phyloP scores from a whole-genome alignment of 2,888 invertebrate genomes.

The Galeopsomyia nigrocyanea region DNA sequence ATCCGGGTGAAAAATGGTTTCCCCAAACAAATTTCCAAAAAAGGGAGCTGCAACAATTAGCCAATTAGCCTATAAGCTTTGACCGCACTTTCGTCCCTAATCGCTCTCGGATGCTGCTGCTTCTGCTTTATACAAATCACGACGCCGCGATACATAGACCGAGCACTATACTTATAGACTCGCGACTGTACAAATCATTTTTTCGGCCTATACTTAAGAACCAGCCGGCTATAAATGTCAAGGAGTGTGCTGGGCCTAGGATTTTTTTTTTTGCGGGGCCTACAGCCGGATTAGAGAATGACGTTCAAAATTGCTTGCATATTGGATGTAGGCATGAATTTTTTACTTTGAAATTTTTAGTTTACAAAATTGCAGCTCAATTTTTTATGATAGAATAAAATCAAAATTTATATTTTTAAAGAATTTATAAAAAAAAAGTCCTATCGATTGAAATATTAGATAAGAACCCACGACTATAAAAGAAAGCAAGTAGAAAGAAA shows the following conservation, averaged over 20 bases:
- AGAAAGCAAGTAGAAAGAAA: too few species aligned
- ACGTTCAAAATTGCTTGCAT: constrained; percentile 45
- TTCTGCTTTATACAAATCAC: constrained; percentile 57
- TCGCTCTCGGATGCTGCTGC: constrained; percentile 35
- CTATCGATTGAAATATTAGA: too few species aligned
- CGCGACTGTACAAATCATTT: constrained; percentile 64
- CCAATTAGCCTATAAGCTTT: constrained; percentile 48
- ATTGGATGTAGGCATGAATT: background rate
- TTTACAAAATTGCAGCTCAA: too few species aligned
- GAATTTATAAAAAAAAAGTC: too few species aligned
- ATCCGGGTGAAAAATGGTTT: constrained; percentile 66
- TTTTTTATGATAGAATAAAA: too few species aligned
- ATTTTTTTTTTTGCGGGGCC: background rate
- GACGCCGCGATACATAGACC: constrained; percentile 21
- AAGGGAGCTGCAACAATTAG: constrained; percentile 60
- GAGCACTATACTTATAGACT: constrained; percentile 56
- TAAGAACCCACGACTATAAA: too few species aligned
- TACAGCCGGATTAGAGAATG: constrained; percentile 1
- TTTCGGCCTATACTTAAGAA: constrained; percentile 59
- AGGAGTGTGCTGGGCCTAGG: constrained; percentile 26
- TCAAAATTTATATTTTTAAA: too few species aligned
- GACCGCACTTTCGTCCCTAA: constrained; percentile 45
- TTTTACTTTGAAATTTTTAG: constrained; percentile 39
- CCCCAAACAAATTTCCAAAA: constrained; percentile 62
- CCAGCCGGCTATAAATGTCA: constrained; percentile 44